Evolutionary conservation across 1,140 invertebrate species (phyloP).

Genomic region (Coelopa frigida): DNA sequence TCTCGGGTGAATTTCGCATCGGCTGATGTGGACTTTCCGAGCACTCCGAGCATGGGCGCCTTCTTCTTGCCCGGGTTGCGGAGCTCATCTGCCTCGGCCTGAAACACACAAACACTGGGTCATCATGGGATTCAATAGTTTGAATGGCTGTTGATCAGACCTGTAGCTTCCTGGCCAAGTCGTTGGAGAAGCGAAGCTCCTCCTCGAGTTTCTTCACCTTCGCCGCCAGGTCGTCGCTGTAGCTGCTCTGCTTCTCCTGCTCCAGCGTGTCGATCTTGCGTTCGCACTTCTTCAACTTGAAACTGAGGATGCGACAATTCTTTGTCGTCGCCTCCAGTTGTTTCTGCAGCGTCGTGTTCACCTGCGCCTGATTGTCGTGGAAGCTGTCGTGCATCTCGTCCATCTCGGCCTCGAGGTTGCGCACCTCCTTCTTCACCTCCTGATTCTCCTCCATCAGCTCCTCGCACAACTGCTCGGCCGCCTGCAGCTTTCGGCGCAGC

Average conservation of each 20-base stretch:
- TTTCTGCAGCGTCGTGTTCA: constrained; percentile 89
- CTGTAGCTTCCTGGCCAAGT: constrained; percentile 56
- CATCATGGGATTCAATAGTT: no score
- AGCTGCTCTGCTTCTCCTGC: constrained; percentile 65
- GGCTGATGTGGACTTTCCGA: constrained; percentile 51
- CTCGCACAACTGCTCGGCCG: constrained; percentile 82
- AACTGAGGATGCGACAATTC: constrained; percentile 96
- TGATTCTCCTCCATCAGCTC: constrained; percentile 95
- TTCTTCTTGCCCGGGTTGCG: constrained; percentile 55
- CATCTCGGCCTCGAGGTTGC: constrained; percentile 91
- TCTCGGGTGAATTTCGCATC: constrained; percentile 60
- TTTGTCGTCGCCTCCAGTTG: constrained; percentile 94
- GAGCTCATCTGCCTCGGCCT: constrained; percentile 51
- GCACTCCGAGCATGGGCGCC: constrained; percentile 49
- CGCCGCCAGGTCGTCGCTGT: constrained; percentile 53
- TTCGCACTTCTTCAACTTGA: constrained; percentile 95
- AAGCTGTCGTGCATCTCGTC: constrained; percentile 98
- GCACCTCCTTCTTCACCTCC: constrained; percentile 86
- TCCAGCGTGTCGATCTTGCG: constrained; percentile 83
- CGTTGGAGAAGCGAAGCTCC: constrained; percentile 75
- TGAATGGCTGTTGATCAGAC: constrained; percentile 25
- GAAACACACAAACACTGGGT: background rate
- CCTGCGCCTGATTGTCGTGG: constrained; percentile 94
- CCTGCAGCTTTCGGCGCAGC: constrained; percentile 68
- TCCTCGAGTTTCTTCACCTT: constrained; percentile 72